phyloP scores from a whole-genome alignment of 2,888 invertebrate species.

The Chouioia cunea region DNA sequence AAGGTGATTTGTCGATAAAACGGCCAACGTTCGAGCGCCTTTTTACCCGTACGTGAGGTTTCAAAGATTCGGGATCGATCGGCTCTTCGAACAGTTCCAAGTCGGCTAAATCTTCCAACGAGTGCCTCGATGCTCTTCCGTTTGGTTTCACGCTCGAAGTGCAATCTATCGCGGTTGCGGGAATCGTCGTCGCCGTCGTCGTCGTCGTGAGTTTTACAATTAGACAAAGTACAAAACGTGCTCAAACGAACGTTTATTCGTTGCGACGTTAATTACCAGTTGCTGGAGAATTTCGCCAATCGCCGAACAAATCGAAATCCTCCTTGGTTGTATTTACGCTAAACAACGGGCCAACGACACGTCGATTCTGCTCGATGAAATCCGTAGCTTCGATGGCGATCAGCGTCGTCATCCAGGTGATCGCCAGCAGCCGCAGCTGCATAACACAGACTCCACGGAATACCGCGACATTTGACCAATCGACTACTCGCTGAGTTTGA shows the following conservation, averaged over 20 bases:
- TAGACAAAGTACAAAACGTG: too few relatives aligned
- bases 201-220: too few relatives aligned
- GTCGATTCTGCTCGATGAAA: not conserved
- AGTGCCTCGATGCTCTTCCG: not conserved
- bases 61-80: conserved; percentile 7
- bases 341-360: not conserved
- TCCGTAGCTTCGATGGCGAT: not conserved
- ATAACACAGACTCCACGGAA: too few relatives aligned
- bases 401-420: conserved; percentile 27
- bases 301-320: too few relatives aligned
- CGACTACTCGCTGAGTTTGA: too few relatives aligned
- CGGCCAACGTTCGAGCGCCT: too few relatives aligned
- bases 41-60: conserved; percentile 26
- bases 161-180: not conserved
- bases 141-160: not conserved
- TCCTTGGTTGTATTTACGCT: not conserved
- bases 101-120: not conserved
- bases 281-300: too few relatives aligned
- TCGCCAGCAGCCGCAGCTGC: conserved; percentile 6
- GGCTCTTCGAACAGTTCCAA: conserved; percentile 34
- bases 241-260: too few relatives aligned
- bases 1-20: not conserved
- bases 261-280: too few relatives aligned
- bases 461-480: too few relatives aligned
- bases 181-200: too few relatives aligned